Evolutionary conservation across 2,113 vertebrate genomes (phyloP).

Genomic region (Saccopteryx bilineata): DNA sequence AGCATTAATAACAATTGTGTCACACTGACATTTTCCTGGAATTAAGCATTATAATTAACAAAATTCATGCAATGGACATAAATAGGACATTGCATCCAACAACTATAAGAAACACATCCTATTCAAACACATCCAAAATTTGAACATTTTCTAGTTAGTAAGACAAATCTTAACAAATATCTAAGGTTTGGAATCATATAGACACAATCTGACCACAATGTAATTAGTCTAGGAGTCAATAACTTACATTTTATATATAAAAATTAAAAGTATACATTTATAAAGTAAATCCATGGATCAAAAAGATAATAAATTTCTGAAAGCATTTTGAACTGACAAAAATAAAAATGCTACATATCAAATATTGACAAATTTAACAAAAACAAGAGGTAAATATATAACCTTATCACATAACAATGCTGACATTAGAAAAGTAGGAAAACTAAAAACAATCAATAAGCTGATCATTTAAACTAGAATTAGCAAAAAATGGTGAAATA

Average conservation of each 20-base stretch:
- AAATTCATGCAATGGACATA: not conserved
- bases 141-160: not conserved
- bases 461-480: not conserved
- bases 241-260: not conserved
- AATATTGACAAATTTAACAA: not conserved
- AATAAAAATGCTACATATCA: constrained; percentile 6
- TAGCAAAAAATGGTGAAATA: constrained; percentile 7
- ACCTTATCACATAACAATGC: not conserved
- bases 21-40: not conserved
- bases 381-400: not conserved
- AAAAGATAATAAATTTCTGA: constrained; percentile 48
- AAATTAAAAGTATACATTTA: not conserved
- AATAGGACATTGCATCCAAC: not conserved
- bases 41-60: not conserved
- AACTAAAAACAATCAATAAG: not conserved
- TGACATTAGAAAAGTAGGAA: constrained; percentile 32
- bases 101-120: not conserved
- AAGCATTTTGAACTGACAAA: constrained; percentile 36
- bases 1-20: not conserved
- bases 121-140: constrained; percentile 11
- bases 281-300: constrained; percentile 13
- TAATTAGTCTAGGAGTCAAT: not conserved
- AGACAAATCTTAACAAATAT: not conserved
- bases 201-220: not conserved
- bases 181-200: not conserved